Evolutionary conservation across 2,888 invertebrate species (phyloP), one percentile per base, ranked within the genome.

Genomic region (Aricia artaxerxes): DNA sequence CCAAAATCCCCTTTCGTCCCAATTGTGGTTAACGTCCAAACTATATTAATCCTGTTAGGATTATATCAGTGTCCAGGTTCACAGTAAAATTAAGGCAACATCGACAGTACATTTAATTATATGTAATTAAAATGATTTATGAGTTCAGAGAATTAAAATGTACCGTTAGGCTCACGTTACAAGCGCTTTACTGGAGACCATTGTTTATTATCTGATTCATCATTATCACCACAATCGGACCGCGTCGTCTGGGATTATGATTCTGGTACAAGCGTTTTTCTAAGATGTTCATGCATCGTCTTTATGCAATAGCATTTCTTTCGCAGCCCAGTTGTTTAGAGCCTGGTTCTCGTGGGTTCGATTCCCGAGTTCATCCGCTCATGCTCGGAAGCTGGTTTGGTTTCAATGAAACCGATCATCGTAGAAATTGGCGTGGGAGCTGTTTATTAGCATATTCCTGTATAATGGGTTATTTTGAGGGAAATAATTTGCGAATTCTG

Each of bases 171-270:
- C 35, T 69, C 31, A 64, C 24, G 69, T 11, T 35, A 35, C 69
- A 38, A 69, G 69, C 35, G 69, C 76, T 75, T 31, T 49, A 75
- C 75, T 35, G 16, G 31, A 49, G 53, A 76, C 35, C 31, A 76
- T 57, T 76, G 76, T 53, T 76, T 40, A 73, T 73, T 73, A 73
- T 73, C 73, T 76, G 53, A 57, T 75, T 75, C 49, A 76, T 76
- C 57, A 53, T 53, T 53, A 53, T 76, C 57, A 53, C 57, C 57
- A 53, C 49, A 76, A 53, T 76, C 31, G 53, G 76, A 73, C 73
- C 73, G 73, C 73, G n/a, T 44, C 73, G 44, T 73, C 40, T 73
- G 44, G 38, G 69, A 35, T 69, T 13, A 38, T 69, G 69, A 69
- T 69, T 69, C 35, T 69, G 69, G 69, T 38, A 69, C 69, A 35